Evolutionary conservation across 2,113 vertebrate species (phyloP).

Genomic region (Ailurus styani): DNA sequence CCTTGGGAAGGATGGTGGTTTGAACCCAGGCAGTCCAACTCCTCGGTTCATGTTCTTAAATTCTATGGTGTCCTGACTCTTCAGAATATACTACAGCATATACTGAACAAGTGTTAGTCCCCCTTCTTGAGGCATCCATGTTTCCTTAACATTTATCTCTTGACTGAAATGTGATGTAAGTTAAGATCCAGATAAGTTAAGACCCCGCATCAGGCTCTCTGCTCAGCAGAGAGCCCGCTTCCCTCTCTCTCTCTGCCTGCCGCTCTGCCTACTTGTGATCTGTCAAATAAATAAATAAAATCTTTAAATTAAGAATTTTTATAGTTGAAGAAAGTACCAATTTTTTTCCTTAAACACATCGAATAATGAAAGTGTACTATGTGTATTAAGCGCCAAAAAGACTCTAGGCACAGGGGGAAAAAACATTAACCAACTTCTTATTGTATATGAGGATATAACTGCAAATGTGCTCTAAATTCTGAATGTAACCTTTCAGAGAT

Average conservation of each 20-base stretch:
- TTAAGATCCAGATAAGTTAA: background rate
- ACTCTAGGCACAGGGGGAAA: background rate
- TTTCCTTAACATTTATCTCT: background rate
- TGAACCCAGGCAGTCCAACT: background rate
- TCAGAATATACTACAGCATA: background rate
- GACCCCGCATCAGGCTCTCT: too few species aligned
- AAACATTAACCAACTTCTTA: background rate
- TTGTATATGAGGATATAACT: background rate
- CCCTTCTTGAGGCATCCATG: background rate
- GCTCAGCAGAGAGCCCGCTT: too few species aligned
- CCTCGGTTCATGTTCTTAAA: background rate
- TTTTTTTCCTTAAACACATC: background rate
- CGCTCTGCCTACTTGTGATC: too few species aligned
- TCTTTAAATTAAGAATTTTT: too few species aligned
- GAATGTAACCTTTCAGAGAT: background rate
- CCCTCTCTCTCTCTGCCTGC: too few species aligned
- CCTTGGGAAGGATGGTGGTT: background rate
- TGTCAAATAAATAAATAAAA: too few species aligned
- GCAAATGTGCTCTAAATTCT: background rate
- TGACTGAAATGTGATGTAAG: background rate
- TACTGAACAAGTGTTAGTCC: background rate
- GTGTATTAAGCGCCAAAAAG: background rate
- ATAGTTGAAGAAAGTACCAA: background rate
- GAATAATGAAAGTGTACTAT: background rate
- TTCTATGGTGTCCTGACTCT: background rate